These are phyloP conservation scores for Plemyria rubiginata DNA, from an alignment of 2,888 invertebrate genomes.

Conservation along the genomic window DNA sequence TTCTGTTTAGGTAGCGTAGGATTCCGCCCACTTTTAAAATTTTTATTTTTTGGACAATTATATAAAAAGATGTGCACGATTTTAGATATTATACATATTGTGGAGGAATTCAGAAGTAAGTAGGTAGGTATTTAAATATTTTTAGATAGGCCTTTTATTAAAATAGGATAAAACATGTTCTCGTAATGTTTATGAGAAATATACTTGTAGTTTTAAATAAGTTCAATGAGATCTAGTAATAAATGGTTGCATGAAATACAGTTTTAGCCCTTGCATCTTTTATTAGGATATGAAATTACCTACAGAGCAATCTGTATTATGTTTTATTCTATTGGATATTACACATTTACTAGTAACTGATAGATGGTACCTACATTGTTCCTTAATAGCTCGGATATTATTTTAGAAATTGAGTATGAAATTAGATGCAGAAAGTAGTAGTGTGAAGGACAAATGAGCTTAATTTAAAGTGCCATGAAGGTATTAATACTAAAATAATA, in stretches of 20 bases:
- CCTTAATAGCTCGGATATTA: slow-evolving; percentile 24
- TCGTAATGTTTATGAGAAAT: slow-evolving; percentile 28
- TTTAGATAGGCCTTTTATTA: slow-evolving; percentile 32
- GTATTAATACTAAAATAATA: slow-evolving; percentile 32
- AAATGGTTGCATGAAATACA: slow-evolving; percentile 24
- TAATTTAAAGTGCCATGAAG: slow-evolving; percentile 32
- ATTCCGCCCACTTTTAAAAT: slow-evolving; percentile 12
- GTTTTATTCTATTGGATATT: slow-evolving; percentile 16
- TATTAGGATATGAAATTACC: slow-evolving; percentile 16
- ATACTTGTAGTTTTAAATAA: slow-evolving; percentile 21
- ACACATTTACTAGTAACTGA: slow-evolving; percentile 23
- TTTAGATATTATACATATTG: slow-evolving; percentile 13
- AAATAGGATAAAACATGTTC: slow-evolving; percentile 26
- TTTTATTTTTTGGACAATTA: slow-evolving; percentile 7
- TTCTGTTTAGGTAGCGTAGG: slow-evolving; percentile 24
- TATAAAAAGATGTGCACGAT: slow-evolving; percentile 12
- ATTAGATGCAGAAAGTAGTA: slow-evolving; percentile 19
- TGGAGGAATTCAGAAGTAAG: slow-evolving; percentile 18
- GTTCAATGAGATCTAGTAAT: slow-evolving; percentile 19
- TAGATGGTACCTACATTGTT: slow-evolving; percentile 23
- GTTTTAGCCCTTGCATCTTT: slow-evolving; percentile 14
- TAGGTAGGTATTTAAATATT: slow-evolving; percentile 36
- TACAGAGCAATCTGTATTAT: slow-evolving; percentile 19
- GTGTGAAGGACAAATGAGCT: slow-evolving; percentile 27
- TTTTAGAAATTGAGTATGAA: slow-evolving; percentile 16